A percentile compares a stretch with the other conserved stretches of the same genome.
These are phyloP conservation scores for Portunus trituberculatus DNA, from an alignment of 1,140 invertebrate genomes.

Conservation along the genomic window DNA sequence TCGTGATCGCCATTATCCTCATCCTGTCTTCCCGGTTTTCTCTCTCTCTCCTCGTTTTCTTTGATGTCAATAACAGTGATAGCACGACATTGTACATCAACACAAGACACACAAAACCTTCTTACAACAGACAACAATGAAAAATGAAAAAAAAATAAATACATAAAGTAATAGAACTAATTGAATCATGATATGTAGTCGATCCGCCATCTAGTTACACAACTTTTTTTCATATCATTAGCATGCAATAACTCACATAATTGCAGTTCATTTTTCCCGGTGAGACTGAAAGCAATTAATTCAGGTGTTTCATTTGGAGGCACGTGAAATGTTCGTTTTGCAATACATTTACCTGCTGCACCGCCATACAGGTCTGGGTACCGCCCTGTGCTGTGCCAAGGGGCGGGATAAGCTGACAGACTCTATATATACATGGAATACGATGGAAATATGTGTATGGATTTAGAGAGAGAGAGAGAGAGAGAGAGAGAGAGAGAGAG, in stretches of 20 bases:
- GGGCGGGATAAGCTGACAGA: too few species aligned
- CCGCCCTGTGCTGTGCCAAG: too few species aligned
- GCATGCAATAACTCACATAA: not conserved
- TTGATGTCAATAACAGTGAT: not conserved
- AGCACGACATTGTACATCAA: not conserved
- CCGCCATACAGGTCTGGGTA: not conserved
- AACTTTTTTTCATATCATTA: not conserved
- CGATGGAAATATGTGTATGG: too few species aligned
- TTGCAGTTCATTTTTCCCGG: constrained; percentile 10
- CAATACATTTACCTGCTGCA: not conserved
- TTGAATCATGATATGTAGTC: not conserved
- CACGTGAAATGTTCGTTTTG: not conserved
- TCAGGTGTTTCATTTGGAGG: constrained; percentile 12
- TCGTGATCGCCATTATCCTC: too few species aligned
- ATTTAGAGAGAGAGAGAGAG: too few species aligned
- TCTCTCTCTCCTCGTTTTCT: too few species aligned
- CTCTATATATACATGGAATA: too few species aligned
- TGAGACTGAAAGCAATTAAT: constrained; percentile 14
- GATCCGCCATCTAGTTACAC: not conserved
- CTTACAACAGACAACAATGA: not conserved
- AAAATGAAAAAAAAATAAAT: not conserved
- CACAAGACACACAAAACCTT: too few species aligned
- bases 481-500: too few species aligned
- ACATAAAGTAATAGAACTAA: not conserved
- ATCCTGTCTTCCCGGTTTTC: too few species aligned